Percentiles rank a stretch among this genome's conserved stretches.
These are phyloP conservation scores for Lithophane ornitopus DNA, from an alignment of 2,888 invertebrate species.

Conservation along the genomic window DNA sequence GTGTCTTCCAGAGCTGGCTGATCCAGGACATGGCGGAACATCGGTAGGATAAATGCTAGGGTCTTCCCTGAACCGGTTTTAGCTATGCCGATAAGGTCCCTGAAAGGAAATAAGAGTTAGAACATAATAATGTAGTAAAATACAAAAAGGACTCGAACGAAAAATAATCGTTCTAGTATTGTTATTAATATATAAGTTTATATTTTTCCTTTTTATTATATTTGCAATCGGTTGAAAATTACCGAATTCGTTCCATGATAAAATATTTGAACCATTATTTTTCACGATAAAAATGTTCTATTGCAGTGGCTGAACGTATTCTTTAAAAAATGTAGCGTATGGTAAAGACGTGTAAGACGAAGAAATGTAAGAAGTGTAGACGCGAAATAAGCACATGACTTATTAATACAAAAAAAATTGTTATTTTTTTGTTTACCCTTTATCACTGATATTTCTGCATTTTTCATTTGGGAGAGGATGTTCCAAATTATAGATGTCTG, in stretches of 20 bases:
- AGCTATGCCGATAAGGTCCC: conserved; percentile 99
- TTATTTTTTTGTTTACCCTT: not conserved
- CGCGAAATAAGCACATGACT: too few relatives aligned
- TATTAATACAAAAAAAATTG: too few relatives aligned
- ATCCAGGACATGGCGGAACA: conserved; percentile 98
- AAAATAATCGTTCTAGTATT: not conserved
- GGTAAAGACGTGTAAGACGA: not conserved
- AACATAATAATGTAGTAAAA: not conserved
- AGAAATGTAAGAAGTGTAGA: too few relatives aligned
- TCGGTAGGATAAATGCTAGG: conserved; percentile 98
- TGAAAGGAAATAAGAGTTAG: conserved; percentile 59
- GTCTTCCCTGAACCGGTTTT: conserved; percentile 99
- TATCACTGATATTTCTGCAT: not conserved
- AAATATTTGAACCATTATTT: not conserved
- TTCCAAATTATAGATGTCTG: not conserved
- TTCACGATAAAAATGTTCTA: not conserved
- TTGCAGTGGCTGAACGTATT: not conserved
- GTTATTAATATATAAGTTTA: not conserved
- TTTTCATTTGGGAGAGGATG: not conserved
- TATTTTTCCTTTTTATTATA: too few relatives aligned
- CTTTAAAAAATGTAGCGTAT: not conserved
- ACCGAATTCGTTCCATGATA: too few relatives aligned
- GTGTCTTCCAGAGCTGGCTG: conserved; percentile 98
- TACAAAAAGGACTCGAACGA: not conserved
- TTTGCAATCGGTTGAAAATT: too few relatives aligned